phyloP scores from a whole-genome alignment of 1,140 invertebrate genomes.

The Drosophila ercepeae region DNA sequence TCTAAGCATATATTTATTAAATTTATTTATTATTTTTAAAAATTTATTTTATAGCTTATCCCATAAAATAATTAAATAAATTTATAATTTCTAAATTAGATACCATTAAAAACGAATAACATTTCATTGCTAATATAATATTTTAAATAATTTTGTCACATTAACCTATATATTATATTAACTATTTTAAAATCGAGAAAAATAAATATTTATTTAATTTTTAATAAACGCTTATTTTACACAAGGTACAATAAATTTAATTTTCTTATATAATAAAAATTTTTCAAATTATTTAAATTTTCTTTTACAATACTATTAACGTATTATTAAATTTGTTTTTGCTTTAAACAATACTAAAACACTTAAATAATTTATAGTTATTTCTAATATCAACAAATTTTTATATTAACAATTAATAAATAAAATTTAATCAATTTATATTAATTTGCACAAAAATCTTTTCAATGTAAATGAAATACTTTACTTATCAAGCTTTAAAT shows the following conservation, averaged over 20 bases:
- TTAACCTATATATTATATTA: conserved; percentile 85
- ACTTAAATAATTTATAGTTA: conserved; percentile 78
- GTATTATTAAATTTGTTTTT: conserved; percentile 84
- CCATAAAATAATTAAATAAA: conserved; percentile 83
- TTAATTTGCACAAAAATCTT: conserved; percentile 41
- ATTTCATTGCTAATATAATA: conserved; percentile 86
- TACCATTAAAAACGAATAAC: conserved; percentile 87
- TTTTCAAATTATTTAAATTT: conserved; percentile 76
- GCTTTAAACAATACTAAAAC: conserved; percentile 84
- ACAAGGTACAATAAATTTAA: conserved; percentile 87
- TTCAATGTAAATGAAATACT: conserved; percentile 84
- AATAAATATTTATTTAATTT: conserved; percentile 84
- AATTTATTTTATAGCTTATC: conserved; percentile 74
- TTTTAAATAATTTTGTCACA: conserved; percentile 86
- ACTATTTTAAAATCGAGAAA: conserved; percentile 88
- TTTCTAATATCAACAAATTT: conserved; percentile 84
- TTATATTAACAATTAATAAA: conserved; percentile 85
- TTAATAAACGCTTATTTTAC: conserved; percentile 88
- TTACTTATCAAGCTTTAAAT: conserved; percentile 85
- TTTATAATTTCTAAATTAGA: conserved; percentile 84
- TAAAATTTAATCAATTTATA: conserved; percentile 45
- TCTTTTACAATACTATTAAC: conserved; percentile 83
- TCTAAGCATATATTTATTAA: conserved; percentile 83
- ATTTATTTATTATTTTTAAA: conserved; percentile 76
- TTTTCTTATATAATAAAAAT: conserved; percentile 84